Evolutionary conservation across 1,140 invertebrate genomes (phyloP), one percentile per base, ranked within the genome.

Genomic region (Drosophila nikananu): DNA sequence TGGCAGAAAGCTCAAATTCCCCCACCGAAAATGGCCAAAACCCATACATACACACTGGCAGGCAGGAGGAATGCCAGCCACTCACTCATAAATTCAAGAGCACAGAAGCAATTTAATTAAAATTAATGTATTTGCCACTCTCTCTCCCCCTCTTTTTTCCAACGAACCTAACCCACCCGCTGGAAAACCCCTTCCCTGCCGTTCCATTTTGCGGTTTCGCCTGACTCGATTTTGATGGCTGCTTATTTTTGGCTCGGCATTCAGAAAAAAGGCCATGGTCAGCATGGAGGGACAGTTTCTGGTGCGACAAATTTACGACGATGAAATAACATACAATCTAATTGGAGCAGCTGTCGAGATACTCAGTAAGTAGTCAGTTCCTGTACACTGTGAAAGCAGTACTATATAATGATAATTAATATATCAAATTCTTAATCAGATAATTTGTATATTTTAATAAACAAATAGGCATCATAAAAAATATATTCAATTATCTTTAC

Each of bases 261-360:
- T 54, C 91, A 99, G 98, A 93, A 97, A 97, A 95, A 97, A 97
- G 93, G 98, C 98, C 2, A 96, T 98, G 52, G 95, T 99, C 27
- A 95, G 95, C 60, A 98, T 99, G 97, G 98, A 99, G 87, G 98
- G 98, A 12, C 97, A 98, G 74, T 99, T 99, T 94, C 94, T 99
- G 54, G 98, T 99, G 1, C 94, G 98, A 12, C 97, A 98, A 93
- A 98, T 99, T 75, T 99, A 99, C 91, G 97, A 99, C 74, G 98
- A 99, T 92, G 97, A 98, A 92, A 96, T 98, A 30, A 99, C 98
- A 1, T 99, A 99, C 93, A 98, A 98, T 93, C 94, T 99, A 60
- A 97, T 99, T 80, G 95, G 95, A 42, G 97, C 98, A 7, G 98
- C 98, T 25, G 97, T 98, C 41, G 96, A 97, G 94, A 95, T 98